These are phyloP conservation scores for Cyclina sinensis DNA, from an alignment of 1,140 invertebrate species.

Conservation along the genomic window DNA sequence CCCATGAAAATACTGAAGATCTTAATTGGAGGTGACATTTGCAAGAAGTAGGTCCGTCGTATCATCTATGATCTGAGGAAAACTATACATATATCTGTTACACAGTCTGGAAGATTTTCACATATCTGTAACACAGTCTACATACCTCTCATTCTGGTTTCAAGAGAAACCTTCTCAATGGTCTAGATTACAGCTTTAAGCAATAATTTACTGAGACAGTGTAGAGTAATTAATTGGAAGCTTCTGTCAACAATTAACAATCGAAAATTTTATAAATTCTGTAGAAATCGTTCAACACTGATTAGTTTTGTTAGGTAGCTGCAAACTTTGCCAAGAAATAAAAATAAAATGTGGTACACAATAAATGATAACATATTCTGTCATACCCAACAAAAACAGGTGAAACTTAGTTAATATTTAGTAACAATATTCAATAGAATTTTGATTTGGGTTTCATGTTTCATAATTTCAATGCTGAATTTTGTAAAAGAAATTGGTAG, in stretches of 20 bases:
- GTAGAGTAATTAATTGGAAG: slow-evolving; percentile 18
- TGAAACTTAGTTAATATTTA: too few relatives aligned
- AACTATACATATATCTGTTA: too few relatives aligned
- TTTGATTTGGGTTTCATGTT: too few relatives aligned
- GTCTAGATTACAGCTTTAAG: not conserved
- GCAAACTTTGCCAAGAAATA: too few relatives aligned
- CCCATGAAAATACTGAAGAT: slow-evolving; percentile 14
- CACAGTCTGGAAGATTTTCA: too few relatives aligned
- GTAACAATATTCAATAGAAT: too few relatives aligned
- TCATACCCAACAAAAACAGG: too few relatives aligned
- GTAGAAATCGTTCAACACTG: not conserved
- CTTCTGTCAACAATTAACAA: slow-evolving; percentile 16
- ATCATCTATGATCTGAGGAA: slow-evolving; percentile 8
- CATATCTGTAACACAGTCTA: slow-evolving; percentile 18
- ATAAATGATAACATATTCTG: too few relatives aligned
- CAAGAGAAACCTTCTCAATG: not conserved
- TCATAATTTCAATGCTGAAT: too few relatives aligned
- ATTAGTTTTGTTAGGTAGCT: not conserved
- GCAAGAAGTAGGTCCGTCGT: slow-evolving; percentile 22
- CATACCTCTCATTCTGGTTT: not conserved
- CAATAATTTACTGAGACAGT: slow-evolving; percentile 15
- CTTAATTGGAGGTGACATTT: slow-evolving; percentile 37
- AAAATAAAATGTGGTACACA: not conserved
- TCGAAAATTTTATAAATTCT: not conserved
- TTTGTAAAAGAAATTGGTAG: too few relatives aligned